Evolutionary conservation across 2,113 vertebrate species (phyloP), one percentile per base, ranked within the genome.

Genomic region (Charadrius vociferus): DNA sequence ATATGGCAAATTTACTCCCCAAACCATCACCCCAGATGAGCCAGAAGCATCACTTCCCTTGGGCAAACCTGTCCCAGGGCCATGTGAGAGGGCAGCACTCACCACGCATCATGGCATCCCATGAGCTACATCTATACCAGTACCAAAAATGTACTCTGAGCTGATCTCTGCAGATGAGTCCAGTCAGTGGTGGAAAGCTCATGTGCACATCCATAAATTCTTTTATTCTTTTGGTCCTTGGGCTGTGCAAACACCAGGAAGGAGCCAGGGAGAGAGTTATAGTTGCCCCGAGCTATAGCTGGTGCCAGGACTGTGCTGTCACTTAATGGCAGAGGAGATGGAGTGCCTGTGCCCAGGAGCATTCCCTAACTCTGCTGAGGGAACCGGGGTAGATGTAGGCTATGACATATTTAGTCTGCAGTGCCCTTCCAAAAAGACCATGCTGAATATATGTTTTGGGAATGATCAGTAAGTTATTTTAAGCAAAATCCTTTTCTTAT

Each of bases 81-180:
- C 13, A 14, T 7, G 4, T 0, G 1, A 68, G 21, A 82, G 3
- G 5, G 12, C 26, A 82, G 13, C 34, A 29, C 50, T 62, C 49
- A 72, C 14, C 9, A 5, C 29, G 39, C 24, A 32, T 30, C 2
- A 0, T 23, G 9, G 10, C 66, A 66, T 59, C 26, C 19, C 36
- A 20, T 32, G 29, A 32, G 12, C n/a, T 68, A 21, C 22, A 58
- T 30, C 11, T 37, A 19, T 27, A 78, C 3, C 9, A 26, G 13
- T 45, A 50, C 29, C 18, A 78, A 62, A 90, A 53, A 27, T 9
- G 12, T 36, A 55, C 3, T 34, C 62, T 45, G 15, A 56, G 16
- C 29, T 75, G 14, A 5, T 66, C 29, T 62, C n/a, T 77, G 15
- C 26, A 79, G n/a, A n/a, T 17, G 6, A 68, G 41, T 37, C 21